Evolutionary conservation across 2,888 invertebrate genomes (phyloP).

Genomic region (Galerucella nymphaeae): DNA sequence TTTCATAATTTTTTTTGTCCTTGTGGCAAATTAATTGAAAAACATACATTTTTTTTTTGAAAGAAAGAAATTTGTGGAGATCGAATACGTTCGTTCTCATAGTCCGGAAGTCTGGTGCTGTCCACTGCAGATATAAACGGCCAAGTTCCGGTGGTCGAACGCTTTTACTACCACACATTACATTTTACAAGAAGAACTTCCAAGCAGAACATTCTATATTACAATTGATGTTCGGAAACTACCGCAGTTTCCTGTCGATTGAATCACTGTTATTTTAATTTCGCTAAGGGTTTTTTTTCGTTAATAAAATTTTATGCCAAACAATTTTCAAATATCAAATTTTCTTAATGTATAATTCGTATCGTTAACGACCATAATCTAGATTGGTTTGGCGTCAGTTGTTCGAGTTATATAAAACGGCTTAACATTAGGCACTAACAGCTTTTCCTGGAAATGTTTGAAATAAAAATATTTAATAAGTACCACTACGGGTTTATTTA

Average conservation of each 20-base stretch:
- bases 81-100: conserved; percentile 3
- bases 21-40: too few relatives aligned
- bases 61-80: neutral
- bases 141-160: conserved; percentile 11
- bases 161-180: conserved; percentile 25
- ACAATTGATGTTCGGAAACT: conserved; percentile 17
- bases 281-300: neutral
- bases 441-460: conserved; percentile 39
- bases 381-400: conserved; percentile 2
- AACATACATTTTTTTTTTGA: too few relatives aligned
- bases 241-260: conserved; percentile 15
- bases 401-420: conserved; percentile 13
- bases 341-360: neutral
- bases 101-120: conserved; percentile 20
- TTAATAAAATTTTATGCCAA: too few relatives aligned
- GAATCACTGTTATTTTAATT: conserved; percentile 17
- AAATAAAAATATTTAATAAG: conserved; percentile 41
- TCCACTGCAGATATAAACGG: conserved; percentile 26
- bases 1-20: too few relatives aligned
- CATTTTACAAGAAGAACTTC: conserved; percentile 3
- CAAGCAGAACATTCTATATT: conserved; percentile 12
- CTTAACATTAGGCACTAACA: conserved; percentile 27
- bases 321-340: neutral
- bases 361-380: neutral
- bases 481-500: conserved; percentile 34